These are phyloP conservation scores for Gadopsis bispinosus DNA, from an alignment of 2,797 vertebrate genomes.

Conservation along the genomic window DNA sequence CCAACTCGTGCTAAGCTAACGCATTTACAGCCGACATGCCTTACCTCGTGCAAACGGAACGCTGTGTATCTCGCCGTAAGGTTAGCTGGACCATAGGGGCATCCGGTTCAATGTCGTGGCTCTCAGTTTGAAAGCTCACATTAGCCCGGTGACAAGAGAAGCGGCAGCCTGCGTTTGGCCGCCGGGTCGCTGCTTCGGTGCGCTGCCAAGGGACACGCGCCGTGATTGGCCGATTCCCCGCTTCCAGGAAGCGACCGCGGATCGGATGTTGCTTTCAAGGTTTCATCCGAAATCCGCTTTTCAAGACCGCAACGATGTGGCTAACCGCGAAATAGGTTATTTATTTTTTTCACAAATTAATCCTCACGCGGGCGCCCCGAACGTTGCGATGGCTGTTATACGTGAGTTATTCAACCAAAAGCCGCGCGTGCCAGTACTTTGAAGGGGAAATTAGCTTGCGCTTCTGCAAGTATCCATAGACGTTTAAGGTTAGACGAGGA, in stretches of 20 bases:
- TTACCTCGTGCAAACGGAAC: slow-evolving; percentile 80
- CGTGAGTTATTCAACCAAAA: neutral
- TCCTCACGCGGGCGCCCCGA: accelerated
- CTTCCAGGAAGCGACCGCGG: slow-evolving; percentile 56
- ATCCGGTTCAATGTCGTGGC: slow-evolving; percentile 54
- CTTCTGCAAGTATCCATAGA: neutral
- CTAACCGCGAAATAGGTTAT: neutral
- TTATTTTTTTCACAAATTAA: neutral
- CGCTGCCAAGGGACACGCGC: neutral
- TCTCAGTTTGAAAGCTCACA: slow-evolving; percentile 36
- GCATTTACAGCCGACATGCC: neutral
- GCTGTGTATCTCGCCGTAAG: slow-evolving; percentile 58
- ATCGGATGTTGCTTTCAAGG: slow-evolving; percentile 58
- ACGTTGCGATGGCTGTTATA: neutral
- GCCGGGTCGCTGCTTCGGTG: slow-evolving; percentile 33
- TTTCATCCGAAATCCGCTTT: slow-evolving; percentile 7
- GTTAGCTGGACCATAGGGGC: slow-evolving; percentile 82
- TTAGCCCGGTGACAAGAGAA: slow-evolving; percentile 7
- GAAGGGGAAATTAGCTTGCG: neutral
- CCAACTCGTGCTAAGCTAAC: slow-evolving; percentile 31
- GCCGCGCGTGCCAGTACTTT: neutral
- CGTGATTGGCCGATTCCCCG: slow-evolving; percentile 43
- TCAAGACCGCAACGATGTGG: neutral
- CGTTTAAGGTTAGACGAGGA: neutral
- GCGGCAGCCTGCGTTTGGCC: slow-evolving; percentile 15